These are phyloP conservation scores for Nipponacmea schrenckii DNA, from an alignment of 2,888 invertebrate genomes.

Conservation along the genomic window DNA sequence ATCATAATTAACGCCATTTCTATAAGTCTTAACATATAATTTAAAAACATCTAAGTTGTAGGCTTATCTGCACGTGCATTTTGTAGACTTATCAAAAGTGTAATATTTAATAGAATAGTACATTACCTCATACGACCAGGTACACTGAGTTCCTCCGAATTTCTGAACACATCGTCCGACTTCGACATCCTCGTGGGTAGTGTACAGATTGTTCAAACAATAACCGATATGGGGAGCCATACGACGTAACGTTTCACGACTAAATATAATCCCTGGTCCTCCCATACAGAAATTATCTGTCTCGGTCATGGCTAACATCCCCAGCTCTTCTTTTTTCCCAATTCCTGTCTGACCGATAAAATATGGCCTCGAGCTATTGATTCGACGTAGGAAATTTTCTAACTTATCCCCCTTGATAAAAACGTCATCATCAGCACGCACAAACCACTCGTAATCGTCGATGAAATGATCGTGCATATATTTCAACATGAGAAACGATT, in stretches of 20 bases:
- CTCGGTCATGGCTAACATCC: slow-evolving; percentile 78
- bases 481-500: slow-evolving; percentile 88
- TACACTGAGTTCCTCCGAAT: slow-evolving; percentile 94
- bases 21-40: no score
- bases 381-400: slow-evolving; percentile 83
- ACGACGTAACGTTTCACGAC: slow-evolving; percentile 82
- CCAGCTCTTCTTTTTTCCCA: slow-evolving; percentile 79
- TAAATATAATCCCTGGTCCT: slow-evolving; percentile 93
- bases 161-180: slow-evolving; percentile 92
- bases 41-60: no score
- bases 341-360: slow-evolving; percentile 78
- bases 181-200: slow-evolving; percentile 97
- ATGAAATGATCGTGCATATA: slow-evolving; percentile 93
- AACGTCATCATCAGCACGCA: slow-evolving; percentile 97
- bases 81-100: no score
- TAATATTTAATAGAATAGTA: no score
- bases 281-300: slow-evolving; percentile 98
- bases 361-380: slow-evolving; percentile 86
- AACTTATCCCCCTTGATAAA: slow-evolving; percentile 89
- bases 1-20: no score
- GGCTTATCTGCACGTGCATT: no score
- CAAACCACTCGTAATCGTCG: slow-evolving; percentile 93
- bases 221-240: slow-evolving; percentile 87
- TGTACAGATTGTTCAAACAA: slow-evolving; percentile 89
- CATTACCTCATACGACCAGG: slow-evolving; percentile 70